Evolutionary conservation across 1,140 invertebrate genomes (phyloP).

Genomic region (Drosophila obscura): DNA sequence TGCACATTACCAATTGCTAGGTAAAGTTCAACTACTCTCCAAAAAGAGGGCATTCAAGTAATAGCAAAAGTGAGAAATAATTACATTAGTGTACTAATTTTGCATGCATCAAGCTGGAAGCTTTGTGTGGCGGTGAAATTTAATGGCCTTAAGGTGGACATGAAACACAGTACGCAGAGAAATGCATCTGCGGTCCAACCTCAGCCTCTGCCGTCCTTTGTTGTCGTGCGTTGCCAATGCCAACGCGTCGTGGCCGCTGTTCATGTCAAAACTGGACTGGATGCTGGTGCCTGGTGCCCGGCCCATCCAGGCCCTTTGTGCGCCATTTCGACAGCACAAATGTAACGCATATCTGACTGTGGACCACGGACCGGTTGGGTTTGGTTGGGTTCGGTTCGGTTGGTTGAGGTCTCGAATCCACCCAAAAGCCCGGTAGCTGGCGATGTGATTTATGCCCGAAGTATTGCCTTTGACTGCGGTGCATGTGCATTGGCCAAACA

Average conservation of each 20-base stretch:
- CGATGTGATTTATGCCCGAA: constrained; percentile 61
- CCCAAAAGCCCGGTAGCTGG: constrained; percentile 64
- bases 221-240: constrained; percentile 31
- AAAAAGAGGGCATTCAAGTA: too few species aligned
- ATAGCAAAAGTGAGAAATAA: constrained; percentile 12
- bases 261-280: constrained; percentile 21
- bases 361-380: constrained; percentile 22
- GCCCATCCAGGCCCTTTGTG: constrained; percentile 27
- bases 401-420: too few species aligned
- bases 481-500: constrained; percentile 40
- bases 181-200: constrained; percentile 1
- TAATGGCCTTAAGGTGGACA: constrained; percentile 9
- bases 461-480: constrained; percentile 28
- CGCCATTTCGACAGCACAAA: constrained; percentile 11
- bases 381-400: too few species aligned
- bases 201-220: constrained; percentile 7
- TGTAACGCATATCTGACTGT: constrained; percentile 7
- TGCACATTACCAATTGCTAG: background rate
- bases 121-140: constrained; percentile 18
- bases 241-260: constrained; percentile 11
- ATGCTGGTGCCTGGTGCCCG: constrained; percentile 1
- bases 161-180: background rate
- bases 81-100: constrained; percentile 19
- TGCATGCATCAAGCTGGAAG: constrained; percentile 8
- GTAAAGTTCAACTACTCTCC: background rate